A percentile compares a stretch with the other conserved stretches of the same genome.
phyloP scores from a whole-genome alignment of 2,797 vertebrate genomes.

The Etheostoma nigrum region DNA sequence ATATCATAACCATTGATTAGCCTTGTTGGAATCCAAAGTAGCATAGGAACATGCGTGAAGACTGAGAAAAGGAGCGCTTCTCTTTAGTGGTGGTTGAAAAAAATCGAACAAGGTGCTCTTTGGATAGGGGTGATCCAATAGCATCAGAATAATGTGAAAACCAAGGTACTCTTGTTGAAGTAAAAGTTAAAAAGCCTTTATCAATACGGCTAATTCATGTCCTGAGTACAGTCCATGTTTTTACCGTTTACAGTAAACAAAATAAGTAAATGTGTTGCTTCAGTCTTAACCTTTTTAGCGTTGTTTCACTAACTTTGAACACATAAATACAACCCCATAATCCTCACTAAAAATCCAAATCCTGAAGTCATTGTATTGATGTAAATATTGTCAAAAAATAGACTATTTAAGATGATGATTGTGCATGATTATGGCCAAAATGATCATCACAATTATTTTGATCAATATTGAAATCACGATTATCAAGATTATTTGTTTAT shows the following conservation, averaged over 20 bases:
- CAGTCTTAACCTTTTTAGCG: background rate
- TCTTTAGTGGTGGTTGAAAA: too few relatives aligned
- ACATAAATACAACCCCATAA: background rate
- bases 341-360: background rate
- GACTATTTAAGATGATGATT: background rate
- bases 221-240: background rate
- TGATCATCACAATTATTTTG: too few relatives aligned
- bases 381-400: background rate
- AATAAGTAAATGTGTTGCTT: background rate
- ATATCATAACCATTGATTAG: slow-evolving; percentile 14
- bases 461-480: too few relatives aligned
- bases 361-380: background rate
- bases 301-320: slow-evolving; percentile 3
- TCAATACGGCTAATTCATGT: too few relatives aligned
- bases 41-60: background rate
- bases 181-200: too few relatives aligned
- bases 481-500: too few relatives aligned
- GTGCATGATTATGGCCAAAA: too few relatives aligned
- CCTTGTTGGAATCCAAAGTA: slow-evolving; percentile 1
- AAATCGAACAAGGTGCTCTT: too few relatives aligned
- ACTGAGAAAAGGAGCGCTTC: too few relatives aligned
- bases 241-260: background rate
- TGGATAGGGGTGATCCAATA: too few relatives aligned
- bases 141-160: too few relatives aligned
- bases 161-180: too few relatives aligned